These are phyloP conservation scores for Lottia gigantea DNA, from an alignment of 2,888 invertebrate genomes.

Conservation along the genomic window DNA sequence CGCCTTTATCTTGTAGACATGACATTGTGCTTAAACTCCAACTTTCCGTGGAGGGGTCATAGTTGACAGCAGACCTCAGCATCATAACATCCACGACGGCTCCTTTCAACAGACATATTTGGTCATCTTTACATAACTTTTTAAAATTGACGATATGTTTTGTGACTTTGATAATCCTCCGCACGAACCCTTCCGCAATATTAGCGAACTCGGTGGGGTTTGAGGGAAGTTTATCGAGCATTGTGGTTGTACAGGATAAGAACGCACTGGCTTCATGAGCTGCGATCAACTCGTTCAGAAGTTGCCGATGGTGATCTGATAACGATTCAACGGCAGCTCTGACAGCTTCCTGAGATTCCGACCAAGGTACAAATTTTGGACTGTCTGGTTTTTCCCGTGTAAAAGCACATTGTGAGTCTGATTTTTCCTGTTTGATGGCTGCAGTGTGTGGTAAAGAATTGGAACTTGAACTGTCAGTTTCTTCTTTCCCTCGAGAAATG, in stretches of 20 bases:
- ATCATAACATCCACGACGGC: slow-evolving; percentile 64
- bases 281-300: slow-evolving; percentile 41
- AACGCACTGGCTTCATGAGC: slow-evolving; percentile 52
- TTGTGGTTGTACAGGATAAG: slow-evolving; percentile 46
- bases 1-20: slow-evolving; percentile 28
- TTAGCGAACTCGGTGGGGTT: slow-evolving; percentile 59
- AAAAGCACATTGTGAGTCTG: not conserved
- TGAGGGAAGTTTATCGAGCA: slow-evolving; percentile 39
- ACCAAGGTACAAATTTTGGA: slow-evolving; percentile 34
- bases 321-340: slow-evolving; percentile 33
- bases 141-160: slow-evolving; percentile 83
- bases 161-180: slow-evolving; percentile 78
- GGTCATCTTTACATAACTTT: slow-evolving; percentile 93
- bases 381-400: not conserved
- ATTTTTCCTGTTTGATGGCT: not conserved
- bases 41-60: slow-evolving; percentile 50
- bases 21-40: slow-evolving; percentile 54
- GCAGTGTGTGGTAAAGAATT: not conserved
- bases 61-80: slow-evolving; percentile 61
- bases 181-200: slow-evolving; percentile 61
- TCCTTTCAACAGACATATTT: slow-evolving; percentile 76
- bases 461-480: slow-evolving; percentile 30
- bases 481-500: slow-evolving; percentile 26
- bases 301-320: slow-evolving; percentile 31
- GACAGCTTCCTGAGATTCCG: slow-evolving; percentile 37